A percentile compares a stretch with the other conserved stretches of the same genome.
Evolutionary conservation across 2,797 vertebrate species (phyloP).

Genomic region (Mycteria americana): DNA sequence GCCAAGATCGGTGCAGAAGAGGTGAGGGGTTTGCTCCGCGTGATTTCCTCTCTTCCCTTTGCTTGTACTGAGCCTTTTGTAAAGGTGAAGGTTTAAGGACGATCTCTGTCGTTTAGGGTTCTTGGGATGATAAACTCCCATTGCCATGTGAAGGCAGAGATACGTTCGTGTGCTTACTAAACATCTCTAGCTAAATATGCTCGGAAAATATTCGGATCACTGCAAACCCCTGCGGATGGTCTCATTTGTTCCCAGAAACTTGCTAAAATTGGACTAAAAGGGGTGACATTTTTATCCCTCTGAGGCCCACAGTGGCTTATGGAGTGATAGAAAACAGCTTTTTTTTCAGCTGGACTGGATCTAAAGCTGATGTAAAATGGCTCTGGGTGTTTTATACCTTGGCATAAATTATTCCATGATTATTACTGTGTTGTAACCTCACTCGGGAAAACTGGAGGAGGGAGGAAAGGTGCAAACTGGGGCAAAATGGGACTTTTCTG

Average conservation of each 20-base stretch:
- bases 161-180: fast-evolving
- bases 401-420: not conserved
- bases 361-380: not conserved
- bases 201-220: fast-evolving
- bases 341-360: not conserved
- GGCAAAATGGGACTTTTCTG: not conserved
- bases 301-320: not conserved
- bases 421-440: not conserved
- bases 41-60: not conserved
- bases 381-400: not conserved
- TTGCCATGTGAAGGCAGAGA: not conserved
- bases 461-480: not conserved
- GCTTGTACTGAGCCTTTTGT: not conserved
- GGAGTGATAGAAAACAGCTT: not conserved
- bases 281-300: not conserved
- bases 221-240: not conserved
- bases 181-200: not conserved
- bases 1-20: not conserved
- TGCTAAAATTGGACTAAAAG: not conserved
- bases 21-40: not conserved
- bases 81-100: not conserved
- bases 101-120: not conserved
- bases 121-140: not conserved
- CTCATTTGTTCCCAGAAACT: not conserved
- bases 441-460: not conserved